Evolutionary conservation across 2,888 invertebrate genomes (phyloP), one percentile per base, ranked within the genome.

Genomic region (Ennomos fuscantarius): DNA sequence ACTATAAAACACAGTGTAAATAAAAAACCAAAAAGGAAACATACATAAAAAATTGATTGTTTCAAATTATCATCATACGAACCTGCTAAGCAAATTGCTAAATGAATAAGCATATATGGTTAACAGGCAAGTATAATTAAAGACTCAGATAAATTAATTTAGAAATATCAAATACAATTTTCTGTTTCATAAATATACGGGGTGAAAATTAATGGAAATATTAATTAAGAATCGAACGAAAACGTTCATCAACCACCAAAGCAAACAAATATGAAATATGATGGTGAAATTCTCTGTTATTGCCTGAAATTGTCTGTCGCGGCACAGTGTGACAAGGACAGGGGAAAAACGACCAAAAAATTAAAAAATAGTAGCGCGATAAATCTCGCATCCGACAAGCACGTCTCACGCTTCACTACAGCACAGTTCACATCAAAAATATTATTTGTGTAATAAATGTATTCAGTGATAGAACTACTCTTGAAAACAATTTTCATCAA

Each of bases 331-430:
- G 55, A 55, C 56, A 54, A 36, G n/a, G 57, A 62, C 55, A 24
- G 36, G 41, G 51, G 58, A 48, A 40, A 60, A 65, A 63, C 56
- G 45, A 39, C 45, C 44, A 55, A 65, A 65, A 62, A 42, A 55
- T 47, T 57, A 39, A 57, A n/a, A 66, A 62, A 69, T 63, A 65
- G 62, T 59, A 50, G 39, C 42, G 56, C 51, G 57, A 62, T 72
- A 60, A 65, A 69, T 70, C 67, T 63, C 53, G 59, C 51, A 55
- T 47, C 41, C 55, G 55, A 66, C 57, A 55, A 46, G 49, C 55
- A 59, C 52, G 63, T 69, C 58, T 62, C 24, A 42, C 62, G 70
- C 57, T 58, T 60, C 53, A 62, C 52, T 64, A 47, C 49, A 43
- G 55, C 55, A 37, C 45, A 56, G 55, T 8, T 40, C 55, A 31